Base-by-base conservation (phyloP, 2,797 vertebrate genomes). In the Diplodus sargus region DNA sequence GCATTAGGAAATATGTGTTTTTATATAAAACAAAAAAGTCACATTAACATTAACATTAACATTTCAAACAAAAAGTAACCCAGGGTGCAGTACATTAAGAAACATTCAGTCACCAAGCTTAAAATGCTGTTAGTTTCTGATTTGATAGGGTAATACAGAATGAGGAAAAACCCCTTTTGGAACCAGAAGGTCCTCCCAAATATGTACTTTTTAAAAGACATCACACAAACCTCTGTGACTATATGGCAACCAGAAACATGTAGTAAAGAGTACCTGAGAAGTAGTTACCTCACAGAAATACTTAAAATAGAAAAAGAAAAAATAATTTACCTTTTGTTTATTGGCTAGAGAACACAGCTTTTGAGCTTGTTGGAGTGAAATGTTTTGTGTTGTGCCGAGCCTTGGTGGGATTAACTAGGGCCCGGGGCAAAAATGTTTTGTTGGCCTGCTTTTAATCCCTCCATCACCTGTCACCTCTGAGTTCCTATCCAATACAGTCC, bases 321-420 rank as follows among this genome's bases (percentile, higher is more conserved):
- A 61, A 1, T 52, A 11, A 52, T 74, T 57, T 63, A 6, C 3
- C 5, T 70, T 57, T 48, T 59, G 30, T 64, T 79, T 67, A 64
- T 43, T 70, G 60, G 15, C 59, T 42, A 14, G 43, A 63, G 60
- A 60, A 23, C 25, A 23, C 51, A 28, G 16, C 51, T 51, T 76
- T 72, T 58, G 30, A 52, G 30, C 45, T 51, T 6, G 14, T 61
- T 52, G 23, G 47, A 48, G 62, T 67, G 49, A 61, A 54, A 42
- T 49, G 53, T 42, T 11, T 54, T 49, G 53, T 42, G 14, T 18
- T 54, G 39, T 61, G 57, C 22, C 11, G 42, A 20, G 43, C 51
- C 11, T 17, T 23, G 61, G 25, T 17, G 1, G 20, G 49, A 72
- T 67, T 48, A 54, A 58, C 34, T 48, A 14, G 10, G 45, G 30